phyloP scores from a whole-genome alignment of 2,888 invertebrate genomes.

The Aphodius granarius region DNA sequence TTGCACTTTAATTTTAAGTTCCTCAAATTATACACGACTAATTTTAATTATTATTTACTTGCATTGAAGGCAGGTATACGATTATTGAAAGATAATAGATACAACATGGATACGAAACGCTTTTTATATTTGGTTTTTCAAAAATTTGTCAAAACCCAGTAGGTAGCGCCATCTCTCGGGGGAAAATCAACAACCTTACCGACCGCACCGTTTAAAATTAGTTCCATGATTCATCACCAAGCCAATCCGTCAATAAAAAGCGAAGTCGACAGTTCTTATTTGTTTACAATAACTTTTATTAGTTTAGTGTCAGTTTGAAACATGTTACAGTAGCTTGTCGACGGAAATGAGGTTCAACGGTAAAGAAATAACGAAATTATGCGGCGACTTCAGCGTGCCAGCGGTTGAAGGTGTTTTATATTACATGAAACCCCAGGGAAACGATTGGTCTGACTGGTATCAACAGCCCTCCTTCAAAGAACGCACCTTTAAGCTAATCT shows the following conservation, averaged over 20 bases:
- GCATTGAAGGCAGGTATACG: neutral
- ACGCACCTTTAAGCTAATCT: constrained; percentile 74
- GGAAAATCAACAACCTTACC: neutral
- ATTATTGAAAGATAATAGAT: too few species aligned
- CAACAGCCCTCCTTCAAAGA: constrained; percentile 64
- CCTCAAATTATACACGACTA: neutral
- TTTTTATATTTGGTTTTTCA: too few species aligned
- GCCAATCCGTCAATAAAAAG: neutral
- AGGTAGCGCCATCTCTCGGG: neutral
- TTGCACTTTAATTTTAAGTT: neutral
- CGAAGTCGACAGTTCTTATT: neutral
- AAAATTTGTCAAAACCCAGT: neutral
- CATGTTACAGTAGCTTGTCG: neutral
- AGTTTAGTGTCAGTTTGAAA: neutral
- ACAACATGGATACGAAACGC: too few species aligned
- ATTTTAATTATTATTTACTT: too few species aligned
- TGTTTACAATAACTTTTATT: neutral
- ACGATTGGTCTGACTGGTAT: constrained; percentile 56
- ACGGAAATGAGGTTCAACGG: constrained; percentile 71
- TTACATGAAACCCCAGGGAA: constrained; percentile 65
- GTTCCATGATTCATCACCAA: neutral
- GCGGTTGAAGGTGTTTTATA: constrained; percentile 73
- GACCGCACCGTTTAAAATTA: neutral
- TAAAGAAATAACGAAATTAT: constrained; percentile 66
- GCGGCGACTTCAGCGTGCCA: constrained; percentile 56